Conservation (phyloP, 2,797 vertebrate species). For the Nannoperca australis region DNA sequence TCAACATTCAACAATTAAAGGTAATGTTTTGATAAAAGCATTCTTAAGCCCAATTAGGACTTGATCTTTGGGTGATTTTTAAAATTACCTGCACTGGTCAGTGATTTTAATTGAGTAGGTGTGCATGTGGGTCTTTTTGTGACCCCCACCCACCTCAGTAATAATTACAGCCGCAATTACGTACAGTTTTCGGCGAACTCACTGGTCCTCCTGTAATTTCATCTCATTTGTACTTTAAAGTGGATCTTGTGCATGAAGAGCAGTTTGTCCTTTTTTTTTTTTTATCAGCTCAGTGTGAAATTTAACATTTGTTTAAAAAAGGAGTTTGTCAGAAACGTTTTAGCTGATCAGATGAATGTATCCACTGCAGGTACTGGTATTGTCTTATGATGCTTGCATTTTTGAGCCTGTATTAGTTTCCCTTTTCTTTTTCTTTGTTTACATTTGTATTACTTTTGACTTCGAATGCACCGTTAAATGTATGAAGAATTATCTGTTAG, state of each 20-base stretch:
- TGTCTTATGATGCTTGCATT: too few relatives aligned
- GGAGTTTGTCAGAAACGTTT: background rate
- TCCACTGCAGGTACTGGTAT: too few relatives aligned
- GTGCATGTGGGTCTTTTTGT: background rate
- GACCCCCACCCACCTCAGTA: background rate
- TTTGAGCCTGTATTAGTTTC: background rate
- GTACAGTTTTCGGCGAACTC: background rate
- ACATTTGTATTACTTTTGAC: background rate
- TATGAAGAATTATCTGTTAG: conserved; percentile 2
- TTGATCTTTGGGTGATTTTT: conserved; percentile 13
- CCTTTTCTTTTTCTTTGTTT: too few relatives aligned
- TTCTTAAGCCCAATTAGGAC: background rate
- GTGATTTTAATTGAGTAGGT: background rate
- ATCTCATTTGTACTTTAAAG: background rate
- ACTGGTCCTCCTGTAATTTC: background rate
- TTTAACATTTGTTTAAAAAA: background rate
- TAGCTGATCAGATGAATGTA: background rate
- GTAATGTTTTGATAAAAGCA: background rate
- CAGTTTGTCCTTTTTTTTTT: background rate
- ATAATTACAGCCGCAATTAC: conserved; percentile 16
- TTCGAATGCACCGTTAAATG: background rate
- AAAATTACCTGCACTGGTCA: background rate
- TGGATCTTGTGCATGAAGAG: background rate
- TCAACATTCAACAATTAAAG: conserved; percentile 1
- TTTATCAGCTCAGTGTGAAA: background rate